These are phyloP conservation scores for Habropoda laboriosa DNA, from an alignment of 1,140 invertebrate species.

Conservation along the genomic window DNA sequence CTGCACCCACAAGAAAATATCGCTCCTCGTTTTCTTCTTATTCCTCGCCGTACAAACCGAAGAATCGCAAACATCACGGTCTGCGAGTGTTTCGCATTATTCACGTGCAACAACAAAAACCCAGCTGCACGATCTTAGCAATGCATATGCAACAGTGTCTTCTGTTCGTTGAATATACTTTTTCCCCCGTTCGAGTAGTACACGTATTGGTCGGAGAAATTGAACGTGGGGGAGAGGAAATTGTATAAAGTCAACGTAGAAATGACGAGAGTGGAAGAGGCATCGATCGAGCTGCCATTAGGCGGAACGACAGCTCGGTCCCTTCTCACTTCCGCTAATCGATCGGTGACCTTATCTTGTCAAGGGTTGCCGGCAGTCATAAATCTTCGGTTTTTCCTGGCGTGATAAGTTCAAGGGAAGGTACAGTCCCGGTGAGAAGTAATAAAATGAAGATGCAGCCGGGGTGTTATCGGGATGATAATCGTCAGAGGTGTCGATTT, in stretches of 20 bases:
- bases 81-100: too few species aligned
- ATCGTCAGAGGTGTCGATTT: background rate
- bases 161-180: too few species aligned
- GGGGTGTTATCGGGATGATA: background rate
- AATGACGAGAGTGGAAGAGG: slow-evolving; percentile 30
- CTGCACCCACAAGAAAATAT: too few species aligned
- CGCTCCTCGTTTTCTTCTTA: too few species aligned
- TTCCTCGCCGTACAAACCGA: too few species aligned
- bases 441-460: background rate
- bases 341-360: slow-evolving; percentile 64
- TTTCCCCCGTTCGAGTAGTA: too few species aligned
- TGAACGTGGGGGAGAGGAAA: background rate
- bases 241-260: slow-evolving; percentile 19
- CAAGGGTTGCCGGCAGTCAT: slow-evolving; percentile 57
- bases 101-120: too few species aligned
- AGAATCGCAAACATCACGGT: too few species aligned
- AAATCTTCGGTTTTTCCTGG: slow-evolving; percentile 58
- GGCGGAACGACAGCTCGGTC: slow-evolving; percentile 41
- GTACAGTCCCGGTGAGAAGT: slow-evolving; percentile 44
- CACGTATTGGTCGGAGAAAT: background rate
- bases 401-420: slow-evolving; percentile 57
- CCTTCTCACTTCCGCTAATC: slow-evolving; percentile 56
- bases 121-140: too few species aligned
- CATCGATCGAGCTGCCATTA: slow-evolving; percentile 57
- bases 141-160: too few species aligned